Evolutionary conservation across 2,888 invertebrate species (phyloP).

Genomic region (Drosophila demipolita): DNA sequence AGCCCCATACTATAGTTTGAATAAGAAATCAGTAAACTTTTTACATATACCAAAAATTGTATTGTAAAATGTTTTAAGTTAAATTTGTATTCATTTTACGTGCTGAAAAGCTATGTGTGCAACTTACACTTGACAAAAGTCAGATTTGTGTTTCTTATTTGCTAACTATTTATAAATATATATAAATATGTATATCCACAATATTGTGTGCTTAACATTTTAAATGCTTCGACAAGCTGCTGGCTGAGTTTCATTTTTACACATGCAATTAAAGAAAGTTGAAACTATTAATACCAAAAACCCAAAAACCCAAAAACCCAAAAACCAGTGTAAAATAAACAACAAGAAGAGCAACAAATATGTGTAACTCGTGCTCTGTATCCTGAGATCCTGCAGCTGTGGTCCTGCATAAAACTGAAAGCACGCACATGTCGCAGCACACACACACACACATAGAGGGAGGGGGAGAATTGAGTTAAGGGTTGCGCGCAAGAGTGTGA

Average conservation of each 20-base stretch:
- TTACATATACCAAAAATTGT: not conserved
- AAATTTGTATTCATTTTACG: not conserved
- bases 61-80: not conserved
- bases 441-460: not conserved
- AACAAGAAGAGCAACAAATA: slow-evolving; percentile 17
- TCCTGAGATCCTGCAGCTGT: slow-evolving; percentile 21
- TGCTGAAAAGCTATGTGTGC: not conserved
- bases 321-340: slow-evolving; percentile 22
- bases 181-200: no score
- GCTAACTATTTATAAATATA: not conserved
- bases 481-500: not conserved
- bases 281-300: slow-evolving; percentile 65
- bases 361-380: slow-evolving; percentile 47
- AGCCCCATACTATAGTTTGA: no score
- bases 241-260: slow-evolving; percentile 20
- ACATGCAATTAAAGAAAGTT: slow-evolving; percentile 60
- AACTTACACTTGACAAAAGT: not conserved
- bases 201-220: slow-evolving; percentile 11
- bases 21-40: not conserved
- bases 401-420: slow-evolving; percentile 39
- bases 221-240: slow-evolving; percentile 23
- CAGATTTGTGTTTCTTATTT: not conserved
- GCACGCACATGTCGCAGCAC: slow-evolving; percentile 31
- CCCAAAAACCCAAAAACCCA: slow-evolving; percentile 12
- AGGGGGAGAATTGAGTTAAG: not conserved